Evolutionary conservation across 2,888 invertebrate genomes (phyloP).

Genomic region (Sesamia inferens): DNA sequence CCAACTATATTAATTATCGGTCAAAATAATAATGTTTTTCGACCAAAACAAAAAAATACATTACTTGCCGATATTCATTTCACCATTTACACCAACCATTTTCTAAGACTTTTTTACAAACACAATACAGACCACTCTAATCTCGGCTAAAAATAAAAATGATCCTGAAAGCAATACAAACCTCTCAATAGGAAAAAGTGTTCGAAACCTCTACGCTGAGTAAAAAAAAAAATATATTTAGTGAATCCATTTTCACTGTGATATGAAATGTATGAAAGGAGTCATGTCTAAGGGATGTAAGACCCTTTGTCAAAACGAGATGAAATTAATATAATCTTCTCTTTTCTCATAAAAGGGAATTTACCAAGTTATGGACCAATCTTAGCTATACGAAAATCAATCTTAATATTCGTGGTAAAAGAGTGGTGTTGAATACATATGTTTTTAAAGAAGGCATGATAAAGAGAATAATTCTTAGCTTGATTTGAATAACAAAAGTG

Average conservation of each 20-base stretch:
- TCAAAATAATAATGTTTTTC: neutral
- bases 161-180: slow-evolving; percentile 19
- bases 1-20: no score
- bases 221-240: slow-evolving; percentile 52
- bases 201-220: slow-evolving; percentile 38
- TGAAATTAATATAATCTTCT: slow-evolving; percentile 66
- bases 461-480: slow-evolving; percentile 60
- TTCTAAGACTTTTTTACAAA: slow-evolving; percentile 3
- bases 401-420: neutral
- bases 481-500: slow-evolving; percentile 67
- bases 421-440: neutral
- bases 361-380: slow-evolving; percentile 20
- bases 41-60: neutral
- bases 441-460: slow-evolving; percentile 43
- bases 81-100: slow-evolving; percentile 11
- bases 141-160: slow-evolving; percentile 31
- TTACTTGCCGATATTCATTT: slow-evolving; percentile 32
- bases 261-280: slow-evolving; percentile 51
- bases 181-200: slow-evolving; percentile 36
- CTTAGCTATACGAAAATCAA: neutral
- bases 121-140: slow-evolving; percentile 42
- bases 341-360: slow-evolving; percentile 57
- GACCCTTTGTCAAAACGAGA: slow-evolving; percentile 59
- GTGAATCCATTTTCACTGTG: slow-evolving; percentile 61
- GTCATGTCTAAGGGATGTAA: slow-evolving; percentile 57